Evolutionary conservation across 1,140 invertebrate species (phyloP).

Genomic region (Andricus grossulariae): DNA sequence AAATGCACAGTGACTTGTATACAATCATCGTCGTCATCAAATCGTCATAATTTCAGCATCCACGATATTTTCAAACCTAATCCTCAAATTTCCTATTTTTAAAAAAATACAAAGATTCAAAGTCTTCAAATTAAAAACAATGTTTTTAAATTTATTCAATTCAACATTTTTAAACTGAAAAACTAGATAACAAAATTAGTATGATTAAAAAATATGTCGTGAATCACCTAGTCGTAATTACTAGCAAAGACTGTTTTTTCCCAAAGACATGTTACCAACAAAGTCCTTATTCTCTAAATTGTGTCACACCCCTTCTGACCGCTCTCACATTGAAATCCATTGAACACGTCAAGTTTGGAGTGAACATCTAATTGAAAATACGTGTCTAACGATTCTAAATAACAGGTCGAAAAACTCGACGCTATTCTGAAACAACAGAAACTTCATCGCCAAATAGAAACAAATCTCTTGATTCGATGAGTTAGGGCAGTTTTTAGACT

Average conservation of each 20-base stretch:
- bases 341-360: background rate
- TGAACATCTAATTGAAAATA: conserved; percentile 17
- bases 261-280: background rate
- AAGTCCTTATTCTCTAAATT: conserved; percentile 6
- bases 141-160: too few species aligned
- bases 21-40: conserved; percentile 61
- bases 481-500: conserved; percentile 4
- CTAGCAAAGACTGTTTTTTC: background rate
- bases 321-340: conserved; percentile 11
- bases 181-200: background rate
- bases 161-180: background rate
- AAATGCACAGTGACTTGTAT: conserved; percentile 71
- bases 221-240: conserved; percentile 6
- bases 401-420: background rate
- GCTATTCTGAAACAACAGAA: background rate
- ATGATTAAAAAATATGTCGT: background rate
- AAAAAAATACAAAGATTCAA: too few species aligned
- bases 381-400: background rate
- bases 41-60: background rate
- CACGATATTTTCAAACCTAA: background rate
- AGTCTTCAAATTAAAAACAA: too few species aligned
- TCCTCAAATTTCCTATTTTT: too few species aligned
- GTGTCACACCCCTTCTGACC: background rate
- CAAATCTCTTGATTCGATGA: background rate
- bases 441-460: background rate